These are phyloP conservation scores for Antechinus stuartii DNA, from an alignment of 2,113 vertebrate genomes.

Conservation along the genomic window DNA sequence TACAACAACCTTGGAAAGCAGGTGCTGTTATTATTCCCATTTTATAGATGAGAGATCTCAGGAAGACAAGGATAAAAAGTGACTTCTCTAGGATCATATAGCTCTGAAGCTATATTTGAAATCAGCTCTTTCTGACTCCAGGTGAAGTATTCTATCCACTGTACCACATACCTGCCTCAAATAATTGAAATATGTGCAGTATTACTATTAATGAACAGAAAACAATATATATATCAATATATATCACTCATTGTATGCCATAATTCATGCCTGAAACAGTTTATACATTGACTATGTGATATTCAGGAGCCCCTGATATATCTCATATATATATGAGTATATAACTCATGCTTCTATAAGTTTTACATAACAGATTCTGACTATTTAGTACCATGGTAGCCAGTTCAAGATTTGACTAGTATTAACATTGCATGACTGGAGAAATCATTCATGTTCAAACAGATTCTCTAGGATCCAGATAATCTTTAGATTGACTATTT, in stretches of 20 bases:
- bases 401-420: background rate
- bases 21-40: background rate
- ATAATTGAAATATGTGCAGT: background rate
- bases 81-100: background rate
- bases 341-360: background rate
- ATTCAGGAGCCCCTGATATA: background rate
- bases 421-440: background rate
- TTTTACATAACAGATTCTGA: background rate
- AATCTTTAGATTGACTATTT: conserved; percentile 55
- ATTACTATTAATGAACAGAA: background rate
- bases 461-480: conserved; percentile 47
- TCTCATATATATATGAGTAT: no score
- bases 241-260: background rate
- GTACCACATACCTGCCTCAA: background rate
- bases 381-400: background rate
- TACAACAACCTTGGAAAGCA: background rate
- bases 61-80: background rate
- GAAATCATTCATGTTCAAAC: conserved; percentile 8
- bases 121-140: background rate
- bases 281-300: background rate
- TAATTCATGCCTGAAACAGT: background rate
- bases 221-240: background rate
- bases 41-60: background rate
- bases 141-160: no score
- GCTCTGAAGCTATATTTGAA: background rate